Percentiles rank a stretch among this genome's conserved stretches.
Conservation (phyloP, 2,888 invertebrate species). For the Glaucopsyche alexis region DNA sequence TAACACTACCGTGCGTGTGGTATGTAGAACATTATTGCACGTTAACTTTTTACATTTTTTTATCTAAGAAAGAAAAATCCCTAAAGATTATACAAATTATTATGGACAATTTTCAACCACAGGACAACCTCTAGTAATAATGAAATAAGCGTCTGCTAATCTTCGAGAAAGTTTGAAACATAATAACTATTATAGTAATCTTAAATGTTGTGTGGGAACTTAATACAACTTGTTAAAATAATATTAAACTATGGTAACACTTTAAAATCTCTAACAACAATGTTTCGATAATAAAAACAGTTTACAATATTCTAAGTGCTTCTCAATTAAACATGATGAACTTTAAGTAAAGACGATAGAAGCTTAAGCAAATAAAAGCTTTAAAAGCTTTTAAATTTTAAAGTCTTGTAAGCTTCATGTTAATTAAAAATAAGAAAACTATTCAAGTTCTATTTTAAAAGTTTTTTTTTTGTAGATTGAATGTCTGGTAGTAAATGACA, state of each 20-base stretch:
- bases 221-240: not conserved
- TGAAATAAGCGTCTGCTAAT: not conserved
- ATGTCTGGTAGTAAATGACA: not conserved
- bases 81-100: no score
- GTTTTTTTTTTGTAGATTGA: not conserved
- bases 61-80: no score
- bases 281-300: constrained; percentile 4
- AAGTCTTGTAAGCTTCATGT: constrained; percentile 20
- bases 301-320: constrained; percentile 26
- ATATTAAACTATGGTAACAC: not conserved
- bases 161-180: not conserved
- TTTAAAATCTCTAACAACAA: not conserved
- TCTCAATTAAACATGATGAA: constrained; percentile 18
- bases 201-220: not conserved
- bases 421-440: constrained; percentile 16
- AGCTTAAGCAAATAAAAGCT: constrained; percentile 26
- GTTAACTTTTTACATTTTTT: no score
- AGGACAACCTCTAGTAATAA: not conserved
- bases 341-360: not conserved
- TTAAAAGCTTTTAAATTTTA: constrained; percentile 23
- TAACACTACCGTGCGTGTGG: no score
- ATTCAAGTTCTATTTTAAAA: constrained; percentile 1
- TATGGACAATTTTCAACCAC: no score
- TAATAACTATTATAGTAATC: not conserved
- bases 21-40: no score